These are phyloP conservation scores for Hydropsyche betteni DNA, from an alignment of 2,888 invertebrate species.

Conservation along the genomic window DNA sequence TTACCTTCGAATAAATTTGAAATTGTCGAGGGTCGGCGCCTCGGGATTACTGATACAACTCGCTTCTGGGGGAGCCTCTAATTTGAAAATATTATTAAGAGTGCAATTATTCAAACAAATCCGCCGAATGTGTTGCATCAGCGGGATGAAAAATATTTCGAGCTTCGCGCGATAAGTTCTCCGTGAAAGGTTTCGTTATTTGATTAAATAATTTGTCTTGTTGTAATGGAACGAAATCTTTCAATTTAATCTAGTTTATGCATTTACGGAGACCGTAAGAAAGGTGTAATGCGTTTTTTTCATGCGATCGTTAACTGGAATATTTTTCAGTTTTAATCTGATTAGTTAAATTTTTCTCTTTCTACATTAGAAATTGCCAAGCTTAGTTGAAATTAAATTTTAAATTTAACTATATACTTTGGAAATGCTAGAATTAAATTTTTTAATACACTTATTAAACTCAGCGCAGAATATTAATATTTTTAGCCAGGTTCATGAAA, in stretches of 20 bases:
- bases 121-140: not conserved
- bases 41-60: slow-evolving; percentile 19
- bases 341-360: slow-evolving; percentile 31
- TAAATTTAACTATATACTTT: no score
- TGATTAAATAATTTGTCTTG: no score
- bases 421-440: no score
- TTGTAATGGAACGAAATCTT: no score
- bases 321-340: slow-evolving; percentile 45
- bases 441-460: no score
- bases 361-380: not conserved
- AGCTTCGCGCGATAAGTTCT: no score
- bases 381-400: not conserved
- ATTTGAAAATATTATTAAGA: slow-evolving; percentile 25
- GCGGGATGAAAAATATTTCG: not conserved
- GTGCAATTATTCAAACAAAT: slow-evolving; percentile 19
- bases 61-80: slow-evolving; percentile 5
- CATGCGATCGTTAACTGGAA: slow-evolving; percentile 22
- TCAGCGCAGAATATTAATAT: no score
- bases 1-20: slow-evolving; percentile 32
- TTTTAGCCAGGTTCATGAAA: no score
- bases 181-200: no score
- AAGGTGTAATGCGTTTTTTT: slow-evolving; percentile 6
- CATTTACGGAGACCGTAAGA: not conserved
- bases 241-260: no score
- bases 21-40: slow-evolving; percentile 22